Base-by-base conservation (phyloP, 2,888 invertebrate genomes). In the Branchipolynoe longqiensis region DNA sequence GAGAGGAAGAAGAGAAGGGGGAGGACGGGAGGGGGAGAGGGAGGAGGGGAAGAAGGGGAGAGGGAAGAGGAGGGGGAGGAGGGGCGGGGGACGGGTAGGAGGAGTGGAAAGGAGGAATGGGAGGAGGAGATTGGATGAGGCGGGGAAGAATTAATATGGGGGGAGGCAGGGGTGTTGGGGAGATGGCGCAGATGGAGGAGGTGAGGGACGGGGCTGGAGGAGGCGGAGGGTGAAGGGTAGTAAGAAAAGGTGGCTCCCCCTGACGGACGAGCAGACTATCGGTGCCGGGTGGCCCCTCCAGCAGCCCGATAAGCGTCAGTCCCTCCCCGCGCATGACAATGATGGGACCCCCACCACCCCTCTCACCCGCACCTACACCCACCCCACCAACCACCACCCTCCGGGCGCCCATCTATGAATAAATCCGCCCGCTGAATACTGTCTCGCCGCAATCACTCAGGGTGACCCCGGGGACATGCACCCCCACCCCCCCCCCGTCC, bases 41-140 rank as follows among this genome's bases (percentile, higher is more conserved):
- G 90, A 88, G 90, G 89, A 86, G 89, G 87, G 48, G 58, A 86
- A 86, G 86, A 87, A 89, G 88, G 90, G 87, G 31, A 83, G 84
- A 83, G 86, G 83, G 64, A 83, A 28, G 88, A 87, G 62, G 85
- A 83, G 28, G 84, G 83, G 54, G 88, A 83, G n/a, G n/a, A n/a
- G n/a, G n/a, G n/a, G n/a, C n/a, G n/a, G n/a, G n/a, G n/a, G n/a
- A n/a, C n/a, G n/a, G n/a, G n/a, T n/a, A n/a, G n/a, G n/a, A n/a
- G n/a, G n/a, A n/a, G n/a, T n/a, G n/a, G n/a, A n/a, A n/a, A n/a
- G n/a, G n/a, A n/a, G n/a, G n/a, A n/a, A n/a, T n/a, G n/a, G n/a
- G n/a, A n/a, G n/a, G n/a, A n/a, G n/a, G n/a, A n/a, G n/a, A n/a
- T n/a, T n/a, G n/a, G n/a, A n/a, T n/a, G n/a, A n/a, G n/a, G n/a